Base-by-base conservation (phyloP, 2,113 vertebrate species). In the Ciconia maguari region DNA sequence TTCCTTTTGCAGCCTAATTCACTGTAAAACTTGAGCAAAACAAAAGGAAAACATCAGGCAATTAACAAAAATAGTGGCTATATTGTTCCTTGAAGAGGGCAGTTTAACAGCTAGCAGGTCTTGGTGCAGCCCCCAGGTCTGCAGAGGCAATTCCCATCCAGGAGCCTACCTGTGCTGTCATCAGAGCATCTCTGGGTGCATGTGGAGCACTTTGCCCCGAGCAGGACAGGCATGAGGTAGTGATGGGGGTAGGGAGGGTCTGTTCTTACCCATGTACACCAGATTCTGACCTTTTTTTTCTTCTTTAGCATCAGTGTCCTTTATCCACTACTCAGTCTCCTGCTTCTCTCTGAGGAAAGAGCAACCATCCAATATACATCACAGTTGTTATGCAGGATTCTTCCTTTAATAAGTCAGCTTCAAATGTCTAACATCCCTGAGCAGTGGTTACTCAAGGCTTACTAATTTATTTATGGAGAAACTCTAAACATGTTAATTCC, bases 171-270 rank as follows among this genome's bases (percentile, higher is more conserved):
- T n/a, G 29, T 21, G 46, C 44, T 38, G 5, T 18, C 55, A 69
- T 17, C 49, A 60, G 51, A 65, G 60, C 51, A n/a, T 14, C 71
- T 49, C 61, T 25, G 22, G 30, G 15, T 20, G 27, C 25, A 8
- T 5, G 21, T 29, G 36, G 34, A 72, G 46, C 24, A 26, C 2
- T 1, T 46, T 79, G 3, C 6, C 9, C 8, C 0, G 0, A 1
- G 41, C n/a, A 84, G 52, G 41, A 41, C 25, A 60, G 24, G 16
- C 4, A 32, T 7, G 22, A 17, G 19, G 34, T 49, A 79, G 21
- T 10, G 30, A n/a, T 4, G 22, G 26, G 32, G 9, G 9, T 32
- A 74, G 32, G 49, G 16, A 42, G 12, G 13, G 29, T 15, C 69
- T 85, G 41, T 65, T 91, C 57, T 76, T 55, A 85, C 8, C 22